A percentile compares a stretch with the other conserved stretches of the same genome.
These are phyloP conservation scores for Catamblyrhynchus diadema DNA, from an alignment of 2,797 vertebrate species.

Conservation along the genomic window DNA sequence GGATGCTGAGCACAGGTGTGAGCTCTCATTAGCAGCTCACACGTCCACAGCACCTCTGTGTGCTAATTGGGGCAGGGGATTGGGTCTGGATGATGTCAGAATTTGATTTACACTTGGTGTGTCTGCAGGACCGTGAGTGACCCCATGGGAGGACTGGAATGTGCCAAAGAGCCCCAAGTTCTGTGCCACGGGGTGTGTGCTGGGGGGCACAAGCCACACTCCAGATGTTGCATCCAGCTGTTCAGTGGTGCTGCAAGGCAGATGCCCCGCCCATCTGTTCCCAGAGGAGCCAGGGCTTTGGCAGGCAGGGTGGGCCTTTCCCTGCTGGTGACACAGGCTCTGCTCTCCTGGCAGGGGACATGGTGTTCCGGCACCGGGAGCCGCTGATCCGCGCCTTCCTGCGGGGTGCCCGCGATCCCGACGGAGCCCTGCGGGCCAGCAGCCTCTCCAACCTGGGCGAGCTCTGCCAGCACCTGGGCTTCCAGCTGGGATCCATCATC, in stretches of 20 bases:
- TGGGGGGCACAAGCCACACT: background rate
- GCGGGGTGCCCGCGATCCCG: constrained; percentile 78
- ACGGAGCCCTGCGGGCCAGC: constrained; percentile 83
- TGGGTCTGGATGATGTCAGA: background rate
- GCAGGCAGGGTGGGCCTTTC: background rate
- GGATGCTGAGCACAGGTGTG: background rate
- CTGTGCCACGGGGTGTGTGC: background rate
- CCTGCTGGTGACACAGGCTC: background rate
- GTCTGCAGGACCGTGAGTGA: background rate
- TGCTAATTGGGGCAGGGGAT: background rate
- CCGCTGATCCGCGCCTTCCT: constrained; percentile 86
- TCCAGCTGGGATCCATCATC: constrained; percentile 83
- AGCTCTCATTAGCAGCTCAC: background rate
- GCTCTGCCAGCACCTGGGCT: constrained; percentile 87
- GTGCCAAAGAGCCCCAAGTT: background rate
- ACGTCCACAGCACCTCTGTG: accelerated
- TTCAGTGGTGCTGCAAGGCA: background rate
- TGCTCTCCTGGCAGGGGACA: constrained; percentile 78
- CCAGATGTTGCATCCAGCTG: background rate
- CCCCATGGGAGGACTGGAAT: accelerated
- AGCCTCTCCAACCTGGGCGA: constrained; percentile 93
- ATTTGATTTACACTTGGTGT: background rate
- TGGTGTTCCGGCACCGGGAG: constrained; percentile 82
- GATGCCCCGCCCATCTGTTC: background rate
- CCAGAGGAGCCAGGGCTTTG: background rate